These are phyloP conservation scores for Limanda limanda DNA, from an alignment of 2,113 vertebrate genomes.

Conservation along the genomic window DNA sequence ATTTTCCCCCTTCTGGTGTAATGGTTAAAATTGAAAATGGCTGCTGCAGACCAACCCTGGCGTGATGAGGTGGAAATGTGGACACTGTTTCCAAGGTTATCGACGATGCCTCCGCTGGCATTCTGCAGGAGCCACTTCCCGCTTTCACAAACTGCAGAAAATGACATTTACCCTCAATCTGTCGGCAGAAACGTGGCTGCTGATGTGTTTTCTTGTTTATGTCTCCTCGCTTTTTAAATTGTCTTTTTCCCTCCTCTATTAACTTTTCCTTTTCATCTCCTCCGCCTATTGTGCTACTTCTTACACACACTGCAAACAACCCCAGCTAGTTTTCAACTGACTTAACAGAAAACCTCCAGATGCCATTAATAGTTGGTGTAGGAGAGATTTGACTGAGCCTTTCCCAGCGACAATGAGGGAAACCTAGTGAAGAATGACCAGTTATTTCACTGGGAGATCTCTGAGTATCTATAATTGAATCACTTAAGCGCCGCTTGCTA, in stretches of 20 bases:
- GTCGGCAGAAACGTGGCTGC: too few relatives aligned
- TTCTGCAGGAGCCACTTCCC: too few relatives aligned
- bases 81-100: too few relatives aligned
- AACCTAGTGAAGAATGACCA: constrained; percentile 54
- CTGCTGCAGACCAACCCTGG: neutral
- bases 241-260: neutral
- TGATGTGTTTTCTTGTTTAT: constrained; percentile 20
- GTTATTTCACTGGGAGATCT: constrained; percentile 65
- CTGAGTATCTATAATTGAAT: constrained; percentile 80
- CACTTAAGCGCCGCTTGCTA: constrained; percentile 58
- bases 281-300: too few relatives aligned
- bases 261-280: neutral
- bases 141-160: too few relatives aligned
- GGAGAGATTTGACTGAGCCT: constrained; percentile 25
- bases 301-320: too few relatives aligned
- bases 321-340: constrained; percentile 10
- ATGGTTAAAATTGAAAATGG: constrained; percentile 28
- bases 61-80: neutral
- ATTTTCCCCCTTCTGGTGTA: neutral
- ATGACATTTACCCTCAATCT: too few relatives aligned
- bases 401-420: constrained; percentile 38
- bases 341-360: constrained; percentile 19
- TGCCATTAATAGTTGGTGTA: constrained; percentile 1
- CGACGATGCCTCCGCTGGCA: too few relatives aligned
- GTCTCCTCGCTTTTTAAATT: constrained; percentile 2